phyloP scores from a whole-genome alignment of 2,888 invertebrate species.

The Yponomeuta malinellus region DNA sequence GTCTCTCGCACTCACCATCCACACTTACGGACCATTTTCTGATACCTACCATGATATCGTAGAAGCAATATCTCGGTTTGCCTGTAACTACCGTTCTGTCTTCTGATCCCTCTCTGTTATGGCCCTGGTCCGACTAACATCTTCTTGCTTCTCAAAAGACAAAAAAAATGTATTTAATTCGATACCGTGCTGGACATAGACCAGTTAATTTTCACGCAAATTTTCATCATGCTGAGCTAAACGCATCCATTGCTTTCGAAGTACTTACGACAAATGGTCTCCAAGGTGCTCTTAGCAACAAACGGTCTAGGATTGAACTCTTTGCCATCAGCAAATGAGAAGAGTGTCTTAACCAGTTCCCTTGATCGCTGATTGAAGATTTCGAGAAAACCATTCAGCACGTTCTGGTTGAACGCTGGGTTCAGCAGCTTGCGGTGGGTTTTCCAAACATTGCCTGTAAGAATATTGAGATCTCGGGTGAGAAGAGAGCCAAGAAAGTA shows the following conservation, averaged over 20 bases:
- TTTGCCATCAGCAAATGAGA: background rate
- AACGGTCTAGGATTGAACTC: constrained; percentile 10
- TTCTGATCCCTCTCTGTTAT: too few species aligned
- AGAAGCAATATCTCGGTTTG: too few species aligned
- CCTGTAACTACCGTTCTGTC: too few species aligned
- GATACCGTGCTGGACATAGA: too few species aligned
- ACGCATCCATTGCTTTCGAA: background rate
- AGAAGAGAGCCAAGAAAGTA: background rate
- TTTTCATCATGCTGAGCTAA: too few species aligned
- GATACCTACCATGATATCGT: too few species aligned
- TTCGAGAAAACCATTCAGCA: constrained; percentile 17
- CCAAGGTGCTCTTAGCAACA: constrained; percentile 13
- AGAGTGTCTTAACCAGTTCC: constrained; percentile 9
- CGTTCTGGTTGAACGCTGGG: constrained; percentile 19
- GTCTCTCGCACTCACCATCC: too few species aligned
- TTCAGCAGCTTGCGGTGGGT: constrained; percentile 18
- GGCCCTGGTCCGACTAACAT: too few species aligned
- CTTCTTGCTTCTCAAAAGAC: too few species aligned
- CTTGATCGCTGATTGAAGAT: constrained; percentile 13
- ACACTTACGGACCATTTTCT: too few species aligned
- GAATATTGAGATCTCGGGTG: background rate
- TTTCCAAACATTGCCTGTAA: constrained; percentile 23
- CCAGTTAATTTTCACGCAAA: too few species aligned
- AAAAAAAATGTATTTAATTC: too few species aligned
- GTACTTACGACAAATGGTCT: constrained; percentile 17